Evolutionary conservation across 1,140 invertebrate genomes (phyloP).

Genomic region (Ladona fulva): DNA sequence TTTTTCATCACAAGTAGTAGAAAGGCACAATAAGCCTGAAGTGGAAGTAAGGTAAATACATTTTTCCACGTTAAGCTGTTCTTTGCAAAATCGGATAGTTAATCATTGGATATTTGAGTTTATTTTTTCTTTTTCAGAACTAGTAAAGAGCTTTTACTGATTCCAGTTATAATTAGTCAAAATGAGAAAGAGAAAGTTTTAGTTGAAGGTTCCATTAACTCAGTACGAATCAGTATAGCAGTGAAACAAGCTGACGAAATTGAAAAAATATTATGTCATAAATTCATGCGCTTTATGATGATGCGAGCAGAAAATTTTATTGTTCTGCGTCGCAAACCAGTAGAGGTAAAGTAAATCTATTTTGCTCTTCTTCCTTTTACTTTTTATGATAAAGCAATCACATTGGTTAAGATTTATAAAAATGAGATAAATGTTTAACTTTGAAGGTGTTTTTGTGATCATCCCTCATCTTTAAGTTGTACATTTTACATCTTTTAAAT

Average conservation of each 20-base stretch:
- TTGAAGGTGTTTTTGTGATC: no score
- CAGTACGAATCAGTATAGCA: slow-evolving; percentile 87
- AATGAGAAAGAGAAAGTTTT: slow-evolving; percentile 98
- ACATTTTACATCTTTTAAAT: no score
- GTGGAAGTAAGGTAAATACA: slow-evolving; percentile 83
- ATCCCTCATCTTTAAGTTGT: no score
- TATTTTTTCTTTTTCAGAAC: no score
- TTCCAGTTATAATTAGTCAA: slow-evolving; percentile 90
- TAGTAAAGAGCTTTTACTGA: slow-evolving; percentile 90
- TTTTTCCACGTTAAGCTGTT: no score
- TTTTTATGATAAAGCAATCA: no score
- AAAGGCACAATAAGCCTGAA: slow-evolving; percentile 98
- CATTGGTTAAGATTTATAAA: no score
- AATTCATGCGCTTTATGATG: slow-evolving; percentile 99
- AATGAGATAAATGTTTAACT: no score
- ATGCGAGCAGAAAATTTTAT: slow-evolving; percentile 99
- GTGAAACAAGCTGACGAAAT: slow-evolving; percentile 97
- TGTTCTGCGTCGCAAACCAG: slow-evolving; percentile 88
- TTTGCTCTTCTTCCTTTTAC: no score
- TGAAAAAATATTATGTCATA: slow-evolving; percentile 98
- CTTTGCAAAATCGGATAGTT: no score
- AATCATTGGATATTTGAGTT: no score
- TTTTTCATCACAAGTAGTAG: slow-evolving; percentile 97
- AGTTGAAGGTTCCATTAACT: slow-evolving; percentile 92
- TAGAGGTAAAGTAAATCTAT: no score